Base-by-base conservation (phyloP, 2,888 invertebrate species). In the Stenoptilia bipunctidactyla region DNA sequence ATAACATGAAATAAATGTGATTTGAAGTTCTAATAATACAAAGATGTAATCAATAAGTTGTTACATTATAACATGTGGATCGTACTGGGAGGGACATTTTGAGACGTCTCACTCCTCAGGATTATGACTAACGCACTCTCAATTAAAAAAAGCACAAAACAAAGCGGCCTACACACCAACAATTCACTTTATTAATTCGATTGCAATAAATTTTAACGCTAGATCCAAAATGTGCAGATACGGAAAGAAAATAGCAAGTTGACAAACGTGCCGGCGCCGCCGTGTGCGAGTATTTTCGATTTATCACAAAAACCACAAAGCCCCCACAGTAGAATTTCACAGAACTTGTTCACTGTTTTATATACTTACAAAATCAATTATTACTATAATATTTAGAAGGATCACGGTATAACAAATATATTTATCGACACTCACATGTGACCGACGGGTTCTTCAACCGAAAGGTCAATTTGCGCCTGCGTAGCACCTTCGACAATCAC, bases 401-500 rank as follows among this genome's bases (percentile, higher is more conserved):
- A 70, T 71, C 73, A 71, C 80, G 61, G 62, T 77, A 82, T 85
- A 83, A 85, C 64, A 72, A 72, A 69, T 72, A 80, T 84, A 83
- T 83, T 83, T 82, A 84, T 83, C 83, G 82, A 86, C 90, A 92
- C 92, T 92, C 91, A 92, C 92, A 91, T 92, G 92, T 92, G 92
- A 90, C 90, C 91, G 91, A 91, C 91, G 92, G 91, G 90, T 89
- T 90, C 90, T 91, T 89, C 89, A 89, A 90, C 90, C 90, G 90
- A 91, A 91, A 90, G 90, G 88, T 86, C 85, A 85, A 79, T 82
- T 75, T 83, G 87, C 87, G 89, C 90, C 87, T 89, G 90, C 90
- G 90, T 87, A 85, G 80, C 82, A 83, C 82, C 77, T 75, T 83
- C 73, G 80, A 82, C 66, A 79, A 72, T 82, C 79, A 79, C 77